Conservation (phyloP, 2,797 vertebrate species). For the Astyanax mexicanus region DNA sequence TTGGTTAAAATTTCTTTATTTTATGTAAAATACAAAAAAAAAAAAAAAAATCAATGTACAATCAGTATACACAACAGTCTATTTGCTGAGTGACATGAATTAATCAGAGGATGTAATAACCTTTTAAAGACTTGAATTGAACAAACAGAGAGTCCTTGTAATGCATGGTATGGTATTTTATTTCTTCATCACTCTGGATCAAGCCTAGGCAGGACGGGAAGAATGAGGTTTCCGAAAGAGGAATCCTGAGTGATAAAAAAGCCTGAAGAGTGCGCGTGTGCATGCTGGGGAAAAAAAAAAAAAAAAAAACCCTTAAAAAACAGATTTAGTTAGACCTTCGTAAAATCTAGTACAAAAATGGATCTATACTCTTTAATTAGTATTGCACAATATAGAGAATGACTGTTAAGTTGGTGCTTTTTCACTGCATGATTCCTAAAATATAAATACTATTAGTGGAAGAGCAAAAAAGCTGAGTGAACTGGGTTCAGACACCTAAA, state of each 20-base stretch:
- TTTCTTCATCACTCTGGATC: constrained; percentile 80
- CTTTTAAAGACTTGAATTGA: neutral
- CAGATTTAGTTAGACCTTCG: neutral
- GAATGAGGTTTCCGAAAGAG: constrained; percentile 97
- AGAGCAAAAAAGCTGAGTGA: too few relatives aligned
- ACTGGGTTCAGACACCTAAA: too few relatives aligned
- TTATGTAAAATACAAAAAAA: constrained; percentile 33
- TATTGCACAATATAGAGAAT: too few relatives aligned
- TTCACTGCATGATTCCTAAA: too few relatives aligned
- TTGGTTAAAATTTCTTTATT: neutral
- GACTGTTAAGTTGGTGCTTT: too few relatives aligned
- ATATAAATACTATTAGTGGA: too few relatives aligned
- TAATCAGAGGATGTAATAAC: neutral
- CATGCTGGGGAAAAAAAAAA: too few relatives aligned
- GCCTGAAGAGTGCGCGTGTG: constrained; percentile 93
- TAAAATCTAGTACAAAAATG: neutral
- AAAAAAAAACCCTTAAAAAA: constrained; percentile 42
- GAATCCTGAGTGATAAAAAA: constrained; percentile 99
- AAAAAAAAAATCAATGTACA: constrained; percentile 14
- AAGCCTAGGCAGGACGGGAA: constrained; percentile 92
- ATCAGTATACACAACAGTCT: neutral
- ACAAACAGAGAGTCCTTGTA: neutral
- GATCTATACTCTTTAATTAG: too few relatives aligned
- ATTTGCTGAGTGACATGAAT: neutral
- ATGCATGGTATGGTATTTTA: neutral